Base-by-base conservation (phyloP, 2,888 invertebrate genomes). In the Zhuqinia jingwanae region DNA sequence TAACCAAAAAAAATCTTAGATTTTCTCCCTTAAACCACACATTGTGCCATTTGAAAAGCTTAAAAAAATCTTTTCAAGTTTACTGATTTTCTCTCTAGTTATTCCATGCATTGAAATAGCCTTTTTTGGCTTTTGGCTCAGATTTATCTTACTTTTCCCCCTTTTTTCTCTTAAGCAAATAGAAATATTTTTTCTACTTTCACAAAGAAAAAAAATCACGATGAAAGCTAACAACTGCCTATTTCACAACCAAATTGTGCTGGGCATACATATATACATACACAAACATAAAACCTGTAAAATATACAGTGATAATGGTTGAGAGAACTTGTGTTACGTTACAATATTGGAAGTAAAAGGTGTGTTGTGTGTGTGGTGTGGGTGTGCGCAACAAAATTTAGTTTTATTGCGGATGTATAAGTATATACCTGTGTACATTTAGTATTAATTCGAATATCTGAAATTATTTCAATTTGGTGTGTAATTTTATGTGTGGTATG, bases 81-180 rank as follows among this genome's bases (percentile, higher is more conserved):
- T 63, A 36, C 17, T 65, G 8, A 8, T 5, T 5, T 5, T 20
- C 42, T 17, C 42, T 20, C 42, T 36, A 65, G 42, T 27, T 53
- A 73, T 81, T 81, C 73, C 47, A 81, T 81, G 81, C 81, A 81
- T 81, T 81, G 73, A 81, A 81, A 81, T 73, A 58, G 60, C 73
- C 81, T 81, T 47, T 56, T 81, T 81, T 73, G 81, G n/a, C n/a
- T 73, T 42, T 63, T 65, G 50, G 27, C 36, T 80, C 80, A 68
- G 80, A 65, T 65, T 65, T 65, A n/a, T 30, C 30, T 60, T 20
- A 13, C 11, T 56, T 56, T 20, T 20, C 17, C 11, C 20, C 36
- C 6, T 20, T 42, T 65, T 30, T n/a, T n/a, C n/a, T 11, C 5
- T 60, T 60, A 60, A 60, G 50, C 65, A 50, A 65, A 79, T 50